A percentile compares a stretch with the other conserved stretches of the same genome.
phyloP scores from a whole-genome alignment of 1,140 invertebrate species.

The Spodoptera litura region DNA sequence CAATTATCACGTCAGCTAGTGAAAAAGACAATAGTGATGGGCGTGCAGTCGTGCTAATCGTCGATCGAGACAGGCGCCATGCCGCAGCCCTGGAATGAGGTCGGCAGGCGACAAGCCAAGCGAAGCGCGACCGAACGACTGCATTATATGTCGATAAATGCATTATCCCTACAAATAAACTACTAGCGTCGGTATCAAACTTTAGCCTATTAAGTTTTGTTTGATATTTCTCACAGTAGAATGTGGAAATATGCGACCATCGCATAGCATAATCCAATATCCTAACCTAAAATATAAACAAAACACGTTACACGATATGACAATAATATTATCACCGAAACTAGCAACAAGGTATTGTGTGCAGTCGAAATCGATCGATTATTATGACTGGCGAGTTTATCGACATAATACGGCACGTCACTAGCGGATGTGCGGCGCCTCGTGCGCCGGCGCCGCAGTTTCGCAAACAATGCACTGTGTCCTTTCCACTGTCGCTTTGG shows the following conservation, averaged over 20 bases:
- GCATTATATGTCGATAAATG: constrained; percentile 66
- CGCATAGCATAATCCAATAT: neutral
- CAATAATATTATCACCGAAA: constrained; percentile 46
- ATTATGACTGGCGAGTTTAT: constrained; percentile 58
- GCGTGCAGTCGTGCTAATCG: constrained; percentile 58
- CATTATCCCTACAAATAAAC: constrained; percentile 63
- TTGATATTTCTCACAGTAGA: constrained; percentile 21
- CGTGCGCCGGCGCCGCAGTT: constrained; percentile 64
- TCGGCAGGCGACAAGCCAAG: constrained; percentile 66
- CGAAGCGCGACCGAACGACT: constrained; percentile 51
- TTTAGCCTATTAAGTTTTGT: neutral
- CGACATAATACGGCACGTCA: constrained; percentile 61
- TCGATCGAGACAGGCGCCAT: constrained; percentile 66
- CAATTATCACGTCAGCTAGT: constrained; percentile 63
- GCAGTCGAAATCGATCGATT: constrained; percentile 58
- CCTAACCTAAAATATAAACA: constrained; percentile 27
- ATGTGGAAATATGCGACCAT: neutral
- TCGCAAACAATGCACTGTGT: constrained; percentile 78
- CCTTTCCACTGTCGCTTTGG: constrained; percentile 68
- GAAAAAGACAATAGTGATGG: constrained; percentile 78
- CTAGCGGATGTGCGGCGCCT: constrained; percentile 80
- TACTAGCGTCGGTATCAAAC: constrained; percentile 28
- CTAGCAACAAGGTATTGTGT: constrained; percentile 53
- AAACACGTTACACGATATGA: constrained; percentile 17
- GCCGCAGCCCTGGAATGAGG: constrained; percentile 60